phyloP scores from a whole-genome alignment of 2,113 vertebrate species.

The Macaca nemestrina region DNA sequence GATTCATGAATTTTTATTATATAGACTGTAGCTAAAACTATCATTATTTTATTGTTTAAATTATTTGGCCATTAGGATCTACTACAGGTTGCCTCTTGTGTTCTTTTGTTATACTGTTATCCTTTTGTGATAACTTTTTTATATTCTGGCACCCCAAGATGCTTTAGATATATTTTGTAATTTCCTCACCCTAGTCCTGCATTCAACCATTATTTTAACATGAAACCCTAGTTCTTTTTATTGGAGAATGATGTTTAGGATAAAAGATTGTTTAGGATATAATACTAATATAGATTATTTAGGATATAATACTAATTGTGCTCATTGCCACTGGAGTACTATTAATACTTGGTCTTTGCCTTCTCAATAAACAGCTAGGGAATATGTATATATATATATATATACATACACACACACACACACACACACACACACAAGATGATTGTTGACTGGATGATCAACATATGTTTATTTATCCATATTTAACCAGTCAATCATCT shows the following conservation, averaged over 20 bases:
- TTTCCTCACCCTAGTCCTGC: not conserved
- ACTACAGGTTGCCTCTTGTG: not conserved
- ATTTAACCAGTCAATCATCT: not conserved
- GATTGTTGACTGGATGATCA: not conserved
- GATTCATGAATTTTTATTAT: too few species aligned
- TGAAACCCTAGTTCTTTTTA: not conserved
- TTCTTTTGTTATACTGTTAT: not conserved
- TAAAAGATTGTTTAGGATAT: not conserved
- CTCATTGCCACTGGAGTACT: not conserved
- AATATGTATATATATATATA: not conserved
- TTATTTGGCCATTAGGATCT: not conserved
- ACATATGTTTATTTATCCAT: not conserved
- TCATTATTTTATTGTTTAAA: not conserved
- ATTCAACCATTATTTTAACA: not conserved
- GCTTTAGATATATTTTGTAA: not conserved
- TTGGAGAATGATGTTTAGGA: not conserved
- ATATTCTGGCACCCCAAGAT: not conserved
- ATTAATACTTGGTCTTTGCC: not conserved
- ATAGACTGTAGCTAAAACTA: not conserved
- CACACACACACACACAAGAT: too few species aligned
- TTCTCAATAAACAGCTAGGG: not conserved
- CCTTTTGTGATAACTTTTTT: not conserved
- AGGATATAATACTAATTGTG: too few species aligned
- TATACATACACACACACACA: fast-evolving
- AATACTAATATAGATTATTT: too few species aligned